Evolutionary conservation across 92 coral and sea anemone species (phyloP).

Genomic region (Palythoa heliodiscus): DNA sequence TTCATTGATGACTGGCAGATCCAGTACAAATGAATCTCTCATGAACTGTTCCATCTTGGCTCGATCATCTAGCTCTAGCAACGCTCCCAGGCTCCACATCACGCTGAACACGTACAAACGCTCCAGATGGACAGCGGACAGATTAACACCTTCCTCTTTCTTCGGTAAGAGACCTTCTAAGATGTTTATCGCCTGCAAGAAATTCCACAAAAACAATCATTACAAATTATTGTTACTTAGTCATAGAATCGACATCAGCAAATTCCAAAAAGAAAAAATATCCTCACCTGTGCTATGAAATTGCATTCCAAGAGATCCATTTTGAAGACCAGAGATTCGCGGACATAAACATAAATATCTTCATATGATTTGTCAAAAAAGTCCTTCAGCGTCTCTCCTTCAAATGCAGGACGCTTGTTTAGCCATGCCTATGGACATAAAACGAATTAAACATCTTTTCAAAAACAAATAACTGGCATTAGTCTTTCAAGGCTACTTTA

Average conservation of each 20-base stretch:
- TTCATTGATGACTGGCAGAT: slow-evolving; percentile 65
- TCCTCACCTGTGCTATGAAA: slow-evolving; percentile 77
- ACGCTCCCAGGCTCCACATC: slow-evolving; percentile 92
- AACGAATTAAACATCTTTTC: neutral
- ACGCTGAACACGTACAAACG: slow-evolving; percentile 74
- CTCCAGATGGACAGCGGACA: slow-evolving; percentile 74
- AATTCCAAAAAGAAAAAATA: neutral
- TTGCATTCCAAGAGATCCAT: slow-evolving; percentile 88
- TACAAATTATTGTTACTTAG: no score
- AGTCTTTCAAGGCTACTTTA: neutral
- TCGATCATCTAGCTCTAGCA: slow-evolving; percentile 83
- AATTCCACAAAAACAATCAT: no score
- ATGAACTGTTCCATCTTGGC: slow-evolving; percentile 76
- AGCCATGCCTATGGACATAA: slow-evolving; percentile 75
- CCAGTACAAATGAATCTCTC: slow-evolving; percentile 67
- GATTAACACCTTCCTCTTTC: slow-evolving; percentile 74
- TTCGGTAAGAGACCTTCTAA: slow-evolving; percentile 79
- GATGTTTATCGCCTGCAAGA: slow-evolving; percentile 63
- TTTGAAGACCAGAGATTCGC: slow-evolving; percentile 74
- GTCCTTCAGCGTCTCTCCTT: slow-evolving; percentile 77
- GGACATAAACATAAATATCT: slow-evolving; percentile 62
- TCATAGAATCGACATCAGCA: neutral
- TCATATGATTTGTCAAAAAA: slow-evolving; percentile 80
- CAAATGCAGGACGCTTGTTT: slow-evolving; percentile 74
- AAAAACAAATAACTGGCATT: neutral